phyloP scores from a whole-genome alignment of 2,888 invertebrate genomes.

The Drosophila mayaguana region DNA sequence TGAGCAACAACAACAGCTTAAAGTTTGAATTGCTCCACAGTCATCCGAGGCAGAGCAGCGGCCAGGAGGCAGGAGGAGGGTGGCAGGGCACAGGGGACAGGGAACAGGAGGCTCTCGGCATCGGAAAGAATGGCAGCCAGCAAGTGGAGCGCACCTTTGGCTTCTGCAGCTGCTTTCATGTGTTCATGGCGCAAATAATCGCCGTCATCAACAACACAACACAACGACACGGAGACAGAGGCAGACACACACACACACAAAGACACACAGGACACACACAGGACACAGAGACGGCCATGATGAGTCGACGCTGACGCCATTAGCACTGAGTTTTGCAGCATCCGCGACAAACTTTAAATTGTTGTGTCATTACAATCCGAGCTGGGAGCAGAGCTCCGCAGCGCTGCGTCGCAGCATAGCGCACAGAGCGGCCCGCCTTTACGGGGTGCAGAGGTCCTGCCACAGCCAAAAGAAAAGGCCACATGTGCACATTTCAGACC shows the following conservation, averaged over 20 bases:
- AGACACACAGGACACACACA: slow-evolving; percentile 7
- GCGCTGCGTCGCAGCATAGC: slow-evolving; percentile 8
- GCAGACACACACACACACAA: background rate
- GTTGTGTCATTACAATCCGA: slow-evolving; percentile 80
- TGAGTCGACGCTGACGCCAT: slow-evolving; percentile 79
- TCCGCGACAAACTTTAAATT: slow-evolving; percentile 81
- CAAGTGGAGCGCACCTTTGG: slow-evolving; percentile 76
- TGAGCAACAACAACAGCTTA: slow-evolving; percentile 69
- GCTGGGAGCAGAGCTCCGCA: slow-evolving; percentile 36
- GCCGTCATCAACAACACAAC: slow-evolving; percentile 76
- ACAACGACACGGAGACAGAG: slow-evolving; percentile 24
- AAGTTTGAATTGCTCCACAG: slow-evolving; percentile 75
- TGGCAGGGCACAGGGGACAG: too few species aligned
- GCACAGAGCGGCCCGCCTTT: slow-evolving; percentile 15
- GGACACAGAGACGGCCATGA: slow-evolving; percentile 41
- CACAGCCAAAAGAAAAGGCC: slow-evolving; percentile 52
- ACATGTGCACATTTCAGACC: slow-evolving; percentile 58
- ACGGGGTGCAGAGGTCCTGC: slow-evolving; percentile 16
- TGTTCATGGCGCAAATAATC: slow-evolving; percentile 80
- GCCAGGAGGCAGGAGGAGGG: background rate
- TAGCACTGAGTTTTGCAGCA: slow-evolving; percentile 79
- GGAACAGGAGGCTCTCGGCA: slow-evolving; percentile 4
- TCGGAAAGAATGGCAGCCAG: slow-evolving; percentile 67
- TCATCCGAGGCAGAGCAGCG: slow-evolving; percentile 41
- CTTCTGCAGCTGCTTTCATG: slow-evolving; percentile 77